Conservation (phyloP, 2,797 vertebrate species). For the Ptychobarbus kaznakovi region DNA sequence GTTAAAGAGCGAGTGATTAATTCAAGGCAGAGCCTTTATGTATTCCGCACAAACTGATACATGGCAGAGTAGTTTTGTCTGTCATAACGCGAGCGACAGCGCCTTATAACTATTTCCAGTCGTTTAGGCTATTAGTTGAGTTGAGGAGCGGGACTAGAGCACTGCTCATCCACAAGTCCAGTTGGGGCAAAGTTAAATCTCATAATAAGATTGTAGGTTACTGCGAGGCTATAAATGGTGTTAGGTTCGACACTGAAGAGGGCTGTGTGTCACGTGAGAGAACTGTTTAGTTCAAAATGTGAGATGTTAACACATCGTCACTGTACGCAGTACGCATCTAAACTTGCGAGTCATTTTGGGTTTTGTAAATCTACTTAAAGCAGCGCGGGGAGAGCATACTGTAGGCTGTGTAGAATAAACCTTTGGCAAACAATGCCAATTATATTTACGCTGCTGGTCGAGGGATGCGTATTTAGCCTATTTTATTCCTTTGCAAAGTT, state of each 20-base stretch:
- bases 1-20: slow-evolving; percentile 79
- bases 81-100: slow-evolving; percentile 71
- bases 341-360: not conserved
- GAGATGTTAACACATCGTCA: not conserved
- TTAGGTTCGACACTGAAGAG: slow-evolving; percentile 68
- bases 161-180: slow-evolving; percentile 74
- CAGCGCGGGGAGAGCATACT: not conserved
- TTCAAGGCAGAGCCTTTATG: slow-evolving; percentile 74
- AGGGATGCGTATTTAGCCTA: not conserved
- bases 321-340: not conserved
- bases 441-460: not conserved
- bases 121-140: slow-evolving; percentile 66
- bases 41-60: slow-evolving; percentile 70
- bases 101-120: slow-evolving; percentile 72
- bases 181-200: slow-evolving; percentile 78
- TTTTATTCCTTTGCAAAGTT: not conserved
- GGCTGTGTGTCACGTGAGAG: slow-evolving; percentile 60
- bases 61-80: slow-evolving; percentile 63
- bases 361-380: not conserved
- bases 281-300: slow-evolving; percentile 33
- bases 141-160: slow-evolving; percentile 59
- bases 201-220: slow-evolving; percentile 83
- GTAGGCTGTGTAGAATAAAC: not conserved
- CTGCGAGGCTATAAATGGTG: slow-evolving; percentile 80
- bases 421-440: not conserved